Base-by-base conservation (phyloP, 1,140 invertebrate species). In the Drosophila quadrilineata region DNA sequence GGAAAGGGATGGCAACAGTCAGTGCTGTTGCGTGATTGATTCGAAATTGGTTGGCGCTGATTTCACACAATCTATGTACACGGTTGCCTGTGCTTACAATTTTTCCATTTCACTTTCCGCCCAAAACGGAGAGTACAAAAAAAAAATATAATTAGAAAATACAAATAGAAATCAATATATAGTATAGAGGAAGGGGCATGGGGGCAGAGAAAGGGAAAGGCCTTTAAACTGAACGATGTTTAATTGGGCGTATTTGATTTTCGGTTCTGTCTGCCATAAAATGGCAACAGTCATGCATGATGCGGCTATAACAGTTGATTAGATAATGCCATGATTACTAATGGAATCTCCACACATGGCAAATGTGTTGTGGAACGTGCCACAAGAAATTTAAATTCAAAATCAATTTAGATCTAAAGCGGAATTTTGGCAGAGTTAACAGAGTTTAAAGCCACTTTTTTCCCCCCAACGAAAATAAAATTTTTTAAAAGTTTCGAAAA, bases 31-130 rank as follows among this genome's bases (percentile, higher is more conserved):
- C 50, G 71, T 85, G 80, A 85, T 85, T 85, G 79, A 85, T 86
- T 85, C 67, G 75, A 85, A 85, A 85, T 85, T 85, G 79, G 74
- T 85, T 79, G 70, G 79, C 79, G 79, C 66, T 85, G 79, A 84
- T 84, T 84, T 84, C 74, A 85, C 79, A 74, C 77, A 84, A 79
- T 85, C 77, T 74, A 73, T 73, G 68, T 40, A 31, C 40, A 60
- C 62, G 52, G 58, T 48, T 21, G 28, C 45, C 14, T 6, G 22
- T 26, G 35, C 49, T 54, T 54, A 35, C 29, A 12, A 36, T 40
- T 28, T 65, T 33, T 40, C 14, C 63, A 40, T 54, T 56, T 76
- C 72, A 75, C 58, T 82, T 72, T 64, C 53, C 29, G 28, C 26
- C 38, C n/a, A n/a, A n/a, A n/a, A n/a, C n/a, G n/a, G n/a, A n/a